Percentiles rank a stretch among this genome's conserved stretches.
Conservation (phyloP, 1,140 invertebrate species). For the Mya arenaria region DNA sequence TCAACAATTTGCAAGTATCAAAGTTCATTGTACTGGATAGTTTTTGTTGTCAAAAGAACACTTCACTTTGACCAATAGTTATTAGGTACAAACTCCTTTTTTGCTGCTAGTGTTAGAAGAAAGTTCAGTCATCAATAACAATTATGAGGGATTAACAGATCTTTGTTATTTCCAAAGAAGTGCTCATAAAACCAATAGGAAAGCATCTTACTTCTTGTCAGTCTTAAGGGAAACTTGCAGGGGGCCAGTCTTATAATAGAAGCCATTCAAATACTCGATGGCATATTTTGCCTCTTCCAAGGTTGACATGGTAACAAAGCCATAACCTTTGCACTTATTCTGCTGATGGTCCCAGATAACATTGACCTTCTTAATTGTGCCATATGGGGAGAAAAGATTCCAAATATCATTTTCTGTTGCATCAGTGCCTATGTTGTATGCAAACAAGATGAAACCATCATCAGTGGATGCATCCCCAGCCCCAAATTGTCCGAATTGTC, state of each 20-base stretch:
- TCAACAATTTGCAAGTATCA: no score
- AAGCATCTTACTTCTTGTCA: slow-evolving; percentile 34
- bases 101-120: no score
- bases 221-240: slow-evolving; percentile 78
- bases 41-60: no score
- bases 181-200: no score
- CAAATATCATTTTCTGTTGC: slow-evolving; percentile 79
- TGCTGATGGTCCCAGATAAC: slow-evolving; percentile 79
- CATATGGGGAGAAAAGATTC: slow-evolving; percentile 80
- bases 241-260: slow-evolving; percentile 77
- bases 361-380: slow-evolving; percentile 80
- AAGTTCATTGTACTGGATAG: no score
- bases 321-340: slow-evolving; percentile 80
- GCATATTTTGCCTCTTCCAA: slow-evolving; percentile 80
- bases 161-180: neutral
- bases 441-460: slow-evolving; percentile 78
- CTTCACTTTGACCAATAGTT: no score
- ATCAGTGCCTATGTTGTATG: slow-evolving; percentile 81
- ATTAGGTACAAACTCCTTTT: no score
- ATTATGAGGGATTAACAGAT: no score
- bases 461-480: slow-evolving; percentile 10
- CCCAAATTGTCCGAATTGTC: slow-evolving; percentile 3
- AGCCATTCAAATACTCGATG: slow-evolving; percentile 80
- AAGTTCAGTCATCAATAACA: no score
- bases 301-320: slow-evolving; percentile 82